Percentiles rank a stretch among this genome's conserved stretches.
These are phyloP conservation scores for Adelges cooleyi DNA, from an alignment of 1,140 invertebrate genomes.

Conservation along the genomic window DNA sequence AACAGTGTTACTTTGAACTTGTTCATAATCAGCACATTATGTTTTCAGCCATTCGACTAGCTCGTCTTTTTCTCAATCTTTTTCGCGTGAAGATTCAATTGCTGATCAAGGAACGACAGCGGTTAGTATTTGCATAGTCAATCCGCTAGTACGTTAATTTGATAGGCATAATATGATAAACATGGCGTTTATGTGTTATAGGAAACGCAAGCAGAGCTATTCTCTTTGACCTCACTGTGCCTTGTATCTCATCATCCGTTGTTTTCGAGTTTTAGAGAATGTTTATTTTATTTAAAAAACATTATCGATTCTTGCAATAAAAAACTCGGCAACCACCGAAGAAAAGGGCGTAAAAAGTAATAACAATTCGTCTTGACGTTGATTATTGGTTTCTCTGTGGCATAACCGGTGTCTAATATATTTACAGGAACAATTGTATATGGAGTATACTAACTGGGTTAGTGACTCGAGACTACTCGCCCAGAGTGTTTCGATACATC, in stretches of 20 bases:
- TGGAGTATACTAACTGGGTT: constrained; percentile 74
- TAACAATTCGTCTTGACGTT: not conserved
- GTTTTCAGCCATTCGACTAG: not conserved
- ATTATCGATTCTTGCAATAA: constrained; percentile 96
- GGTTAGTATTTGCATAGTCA: too few relatives aligned
- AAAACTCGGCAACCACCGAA: constrained; percentile 42
- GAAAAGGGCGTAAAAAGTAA: not conserved
- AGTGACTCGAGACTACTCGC: constrained; percentile 63
- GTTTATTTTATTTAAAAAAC: constrained; percentile 86
- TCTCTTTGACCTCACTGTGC: constrained; percentile 92
- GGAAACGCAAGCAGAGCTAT: constrained; percentile 64
- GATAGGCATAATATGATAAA: too few relatives aligned
- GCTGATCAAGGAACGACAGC: not conserved
- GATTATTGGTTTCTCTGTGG: too few relatives aligned
- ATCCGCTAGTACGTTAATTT: too few relatives aligned
- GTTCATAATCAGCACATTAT: too few relatives aligned
- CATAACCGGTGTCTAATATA: too few relatives aligned
- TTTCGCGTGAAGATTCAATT: not conserved
- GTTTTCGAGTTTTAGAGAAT: constrained; percentile 94
- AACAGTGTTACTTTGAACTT: too few relatives aligned
- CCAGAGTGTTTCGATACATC: constrained; percentile 87
- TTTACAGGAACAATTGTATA: constrained; percentile 65
- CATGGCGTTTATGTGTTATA: too few relatives aligned
- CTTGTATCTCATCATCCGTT: constrained; percentile 98
- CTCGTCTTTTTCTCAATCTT: not conserved